A percentile compares a stretch with the other conserved stretches of the same genome.
Conservation (phyloP, 2,888 invertebrate species). For the Adela reaumurella region DNA sequence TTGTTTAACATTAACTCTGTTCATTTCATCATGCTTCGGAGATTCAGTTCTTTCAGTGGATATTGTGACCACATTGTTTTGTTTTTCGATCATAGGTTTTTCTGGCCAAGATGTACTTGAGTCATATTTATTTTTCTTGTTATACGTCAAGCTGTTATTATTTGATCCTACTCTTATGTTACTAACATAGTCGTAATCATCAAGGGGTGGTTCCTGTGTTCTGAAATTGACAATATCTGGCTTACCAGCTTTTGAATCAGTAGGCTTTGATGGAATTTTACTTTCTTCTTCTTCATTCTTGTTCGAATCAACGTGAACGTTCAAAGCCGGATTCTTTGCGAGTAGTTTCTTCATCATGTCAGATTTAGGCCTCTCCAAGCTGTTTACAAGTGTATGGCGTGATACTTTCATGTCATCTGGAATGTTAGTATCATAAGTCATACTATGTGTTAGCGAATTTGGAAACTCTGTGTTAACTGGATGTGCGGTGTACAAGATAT, state of each 20-base stretch:
- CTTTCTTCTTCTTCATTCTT: slow-evolving; percentile 28
- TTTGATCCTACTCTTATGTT: slow-evolving; percentile 48
- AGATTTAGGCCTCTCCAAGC: slow-evolving; percentile 61
- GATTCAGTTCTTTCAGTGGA: slow-evolving; percentile 35
- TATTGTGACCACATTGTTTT: slow-evolving; percentile 44
- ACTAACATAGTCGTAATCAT: slow-evolving; percentile 46
- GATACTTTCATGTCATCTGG: slow-evolving; percentile 64
- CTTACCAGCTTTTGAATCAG: slow-evolving; percentile 42
- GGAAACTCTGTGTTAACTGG: slow-evolving; percentile 31
- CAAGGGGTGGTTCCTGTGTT: slow-evolving; percentile 26
- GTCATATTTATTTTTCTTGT: slow-evolving; percentile 28
- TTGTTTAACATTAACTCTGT: slow-evolving; percentile 24
- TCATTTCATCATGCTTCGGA: slow-evolving; percentile 18
- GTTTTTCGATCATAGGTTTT: slow-evolving; percentile 24
- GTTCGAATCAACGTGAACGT: slow-evolving; percentile 41
- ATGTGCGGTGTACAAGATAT: slow-evolving; percentile 21
- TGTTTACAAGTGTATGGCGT: slow-evolving; percentile 55
- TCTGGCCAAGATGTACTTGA: slow-evolving; percentile 33
- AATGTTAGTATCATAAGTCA: slow-evolving; percentile 57
- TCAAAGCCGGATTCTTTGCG: slow-evolving; percentile 48
- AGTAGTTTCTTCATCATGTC: slow-evolving; percentile 58
- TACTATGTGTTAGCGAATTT: slow-evolving; percentile 37
- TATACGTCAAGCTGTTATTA: slow-evolving; percentile 37
- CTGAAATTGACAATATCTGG: slow-evolving; percentile 51
- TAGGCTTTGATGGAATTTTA: slow-evolving; percentile 23